phyloP scores from a whole-genome alignment of 1,140 invertebrate species.

The Eueides isabella region DNA sequence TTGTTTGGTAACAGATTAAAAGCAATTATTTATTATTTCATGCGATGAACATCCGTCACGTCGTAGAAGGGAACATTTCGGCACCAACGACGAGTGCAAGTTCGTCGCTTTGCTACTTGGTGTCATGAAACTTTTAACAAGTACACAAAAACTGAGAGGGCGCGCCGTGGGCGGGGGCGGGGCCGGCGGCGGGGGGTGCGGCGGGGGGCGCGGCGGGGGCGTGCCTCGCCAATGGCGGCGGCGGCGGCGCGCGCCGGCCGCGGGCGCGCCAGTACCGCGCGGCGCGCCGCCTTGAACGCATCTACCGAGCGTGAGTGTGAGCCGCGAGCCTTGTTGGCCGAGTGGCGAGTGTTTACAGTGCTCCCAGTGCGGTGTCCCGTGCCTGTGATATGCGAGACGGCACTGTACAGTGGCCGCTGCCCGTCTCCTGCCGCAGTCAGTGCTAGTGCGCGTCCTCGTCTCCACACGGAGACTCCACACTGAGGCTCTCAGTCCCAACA shows the following conservation, averaged over 20 bases:
- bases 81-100: no score
- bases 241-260: conserved; percentile 21
- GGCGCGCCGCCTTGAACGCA: conserved; percentile 45
- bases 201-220: conserved; percentile 25
- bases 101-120: no score
- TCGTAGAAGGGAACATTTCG: no score
- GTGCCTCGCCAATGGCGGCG: conserved; percentile 33
- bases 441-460: background rate
- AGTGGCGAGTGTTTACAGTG: conserved; percentile 19
- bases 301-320: conserved; percentile 31
- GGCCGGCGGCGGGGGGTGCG: conserved; percentile 23
- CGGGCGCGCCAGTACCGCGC: conserved; percentile 45
- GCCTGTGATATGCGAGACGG: conserved; percentile 23
- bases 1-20: no score
- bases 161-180: background rate
- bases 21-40: no score
- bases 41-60: no score
- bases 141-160: background rate
- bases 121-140: background rate
- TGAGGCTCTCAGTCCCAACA: background rate
- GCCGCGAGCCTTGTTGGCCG: conserved; percentile 30
- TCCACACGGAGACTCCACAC: background rate
- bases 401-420: conserved; percentile 14
- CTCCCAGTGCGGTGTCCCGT: conserved; percentile 16
- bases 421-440: background rate